phyloP scores from a whole-genome alignment of 2,797 vertebrate genomes.

The Lerista edwardsae region DNA sequence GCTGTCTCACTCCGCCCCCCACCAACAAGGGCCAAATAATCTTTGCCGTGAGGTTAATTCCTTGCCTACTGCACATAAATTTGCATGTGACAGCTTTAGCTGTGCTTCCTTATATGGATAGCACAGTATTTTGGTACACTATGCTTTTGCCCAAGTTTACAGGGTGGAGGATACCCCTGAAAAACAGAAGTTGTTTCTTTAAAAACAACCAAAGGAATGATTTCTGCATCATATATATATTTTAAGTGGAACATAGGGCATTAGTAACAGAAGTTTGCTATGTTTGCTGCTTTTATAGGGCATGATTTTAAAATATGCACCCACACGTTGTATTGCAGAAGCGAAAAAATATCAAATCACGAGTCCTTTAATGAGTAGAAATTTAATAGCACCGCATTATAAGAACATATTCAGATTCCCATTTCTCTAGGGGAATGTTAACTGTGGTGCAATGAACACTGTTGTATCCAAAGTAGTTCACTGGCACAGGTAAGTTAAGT shows the following conservation, averaged over 20 bases:
- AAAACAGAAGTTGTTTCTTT: slow-evolving; percentile 68
- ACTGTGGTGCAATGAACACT: slow-evolving; percentile 35
- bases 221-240: slow-evolving; percentile 62
- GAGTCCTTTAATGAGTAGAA: slow-evolving; percentile 55
- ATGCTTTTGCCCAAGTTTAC: slow-evolving; percentile 80
- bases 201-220: background rate
- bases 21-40: slow-evolving; percentile 67
- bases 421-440: slow-evolving; percentile 49
- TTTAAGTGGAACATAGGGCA: background rate
- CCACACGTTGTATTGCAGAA: slow-evolving; percentile 34
- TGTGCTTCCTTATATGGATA: slow-evolving; percentile 86
- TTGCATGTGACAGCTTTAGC: slow-evolving; percentile 87
- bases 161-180: slow-evolving; percentile 74
- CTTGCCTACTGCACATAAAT: slow-evolving; percentile 83
- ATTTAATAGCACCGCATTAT: slow-evolving; percentile 62
- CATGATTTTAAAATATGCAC: slow-evolving; percentile 12
- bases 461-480: slow-evolving; percentile 6
- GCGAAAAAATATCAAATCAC: slow-evolving; percentile 43
- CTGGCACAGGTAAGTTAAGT: slow-evolving; percentile 14
- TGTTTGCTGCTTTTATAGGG: slow-evolving; percentile 17
- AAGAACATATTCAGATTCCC: slow-evolving; percentile 56
- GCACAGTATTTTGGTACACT: slow-evolving; percentile 78
- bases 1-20: slow-evolving; percentile 48
- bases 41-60: slow-evolving; percentile 83
- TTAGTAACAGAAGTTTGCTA: slow-evolving; percentile 30